Evolutionary conservation across 2,888 invertebrate species (phyloP), one percentile per base, ranked within the genome.

Genomic region (Lutraria lutraria): DNA sequence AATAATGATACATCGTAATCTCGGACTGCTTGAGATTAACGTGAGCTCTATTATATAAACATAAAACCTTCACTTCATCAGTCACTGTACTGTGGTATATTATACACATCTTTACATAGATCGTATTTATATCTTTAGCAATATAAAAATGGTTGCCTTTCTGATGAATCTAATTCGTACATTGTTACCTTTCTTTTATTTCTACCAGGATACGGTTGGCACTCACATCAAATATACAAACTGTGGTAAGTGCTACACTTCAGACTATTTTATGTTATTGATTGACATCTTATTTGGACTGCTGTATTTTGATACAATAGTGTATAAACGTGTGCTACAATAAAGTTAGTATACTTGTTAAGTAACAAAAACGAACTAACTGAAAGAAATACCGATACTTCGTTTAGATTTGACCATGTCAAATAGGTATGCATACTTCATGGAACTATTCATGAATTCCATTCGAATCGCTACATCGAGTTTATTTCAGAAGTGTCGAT

Each of bases 181-280:
- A 19, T 15, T 85, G 52, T 72, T 88, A 63, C 88, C 88, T n/a
- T 63, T 63, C 6, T 25, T 85, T 21, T 88, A 80, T 16, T 80
- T 63, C 34, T 88, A 85, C 76, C 63, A 81, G 34, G 56, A 85
- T 4, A 15, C 43, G 34, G 43, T 10, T 15, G 85, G 85, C 8
- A 68, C 56, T 0, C 12, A 53, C 0, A 89, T 87, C 21, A 82
- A 85, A 25, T 85, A 82, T 52, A 68, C 83, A n/a, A 85, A 87
- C 53, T 89, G 89, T 34, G 89, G 87, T 87, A 83, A 86, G 89
- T 52, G 21, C 19, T 60, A 21, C 34, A 6, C 25, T 68, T 12
- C 25, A 63, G 21, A n/a, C 21, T 63, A 19, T 63, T 25, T 4
- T 63, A 4, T 63, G 25, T 21, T 3, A 63, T 10, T 3, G n/a